Conservation (phyloP, 2,113 vertebrate species). For the Leptosomus discolor region DNA sequence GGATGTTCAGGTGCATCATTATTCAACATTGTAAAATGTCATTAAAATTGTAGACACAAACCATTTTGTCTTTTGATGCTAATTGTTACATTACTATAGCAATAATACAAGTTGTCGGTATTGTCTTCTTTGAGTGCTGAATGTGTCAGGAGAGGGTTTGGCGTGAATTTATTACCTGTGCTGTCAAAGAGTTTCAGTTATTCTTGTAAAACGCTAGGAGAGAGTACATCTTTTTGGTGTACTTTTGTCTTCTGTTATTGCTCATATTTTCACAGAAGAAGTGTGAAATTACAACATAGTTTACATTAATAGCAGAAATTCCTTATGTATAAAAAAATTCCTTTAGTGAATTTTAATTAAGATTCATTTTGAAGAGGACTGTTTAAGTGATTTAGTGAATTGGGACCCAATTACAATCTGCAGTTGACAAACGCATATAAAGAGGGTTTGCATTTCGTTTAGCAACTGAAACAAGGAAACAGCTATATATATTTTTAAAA, state of each 20-base stretch:
- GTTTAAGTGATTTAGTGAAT: neutral
- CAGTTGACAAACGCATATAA: neutral
- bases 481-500: neutral
- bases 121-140: neutral
- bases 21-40: neutral
- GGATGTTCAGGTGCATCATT: neutral
- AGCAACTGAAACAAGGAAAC: neutral
- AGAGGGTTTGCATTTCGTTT: neutral
- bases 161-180: neutral
- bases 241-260: neutral
- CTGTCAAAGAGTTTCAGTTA: neutral
- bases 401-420: neutral
- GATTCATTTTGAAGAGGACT: neutral
- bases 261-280: neutral
- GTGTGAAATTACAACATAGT: neutral
- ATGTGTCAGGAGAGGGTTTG: neutral
- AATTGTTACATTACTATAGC: neutral
- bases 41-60: neutral
- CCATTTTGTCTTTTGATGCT: neutral
- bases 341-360: neutral
- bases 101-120: neutral
- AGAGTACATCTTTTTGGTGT: neutral
- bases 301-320: neutral
- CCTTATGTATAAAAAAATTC: neutral
- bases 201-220: neutral